Evolutionary conservation across 1,140 invertebrate genomes (phyloP).

Genomic region (Orchestia grillus): DNA sequence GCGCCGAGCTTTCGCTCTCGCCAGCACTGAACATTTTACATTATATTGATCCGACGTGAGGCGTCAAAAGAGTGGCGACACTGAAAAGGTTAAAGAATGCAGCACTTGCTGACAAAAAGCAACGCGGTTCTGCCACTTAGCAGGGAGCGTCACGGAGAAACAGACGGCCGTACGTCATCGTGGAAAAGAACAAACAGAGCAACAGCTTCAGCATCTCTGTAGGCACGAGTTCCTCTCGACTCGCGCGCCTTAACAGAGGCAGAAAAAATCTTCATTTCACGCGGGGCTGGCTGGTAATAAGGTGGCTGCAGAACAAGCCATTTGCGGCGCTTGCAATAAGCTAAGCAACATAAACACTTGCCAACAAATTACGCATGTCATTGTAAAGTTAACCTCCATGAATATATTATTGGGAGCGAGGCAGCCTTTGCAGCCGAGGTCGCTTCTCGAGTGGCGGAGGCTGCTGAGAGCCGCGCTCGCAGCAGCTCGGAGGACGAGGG

Average conservation of each 20-base stretch:
- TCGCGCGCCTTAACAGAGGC: not conserved
- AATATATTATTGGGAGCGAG: constrained; percentile 38
- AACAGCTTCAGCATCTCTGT: not conserved
- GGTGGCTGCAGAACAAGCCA: constrained; percentile 53
- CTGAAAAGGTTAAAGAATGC: not conserved
- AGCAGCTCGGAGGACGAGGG: not conserved
- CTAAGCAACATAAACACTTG: constrained; percentile 55
- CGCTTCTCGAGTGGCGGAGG: not conserved
- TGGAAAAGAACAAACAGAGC: not conserved
- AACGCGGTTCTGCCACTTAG: not conserved
- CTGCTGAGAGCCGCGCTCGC: not conserved
- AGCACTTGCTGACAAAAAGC: not conserved
- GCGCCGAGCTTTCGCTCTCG: not conserved
- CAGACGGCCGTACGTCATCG: not conserved
- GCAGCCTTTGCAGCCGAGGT: not conserved
- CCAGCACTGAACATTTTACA: not conserved
- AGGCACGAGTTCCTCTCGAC: not conserved
- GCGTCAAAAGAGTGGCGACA: not conserved
- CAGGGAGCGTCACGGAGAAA: not conserved
- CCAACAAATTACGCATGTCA: constrained; percentile 56
- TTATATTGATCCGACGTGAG: not conserved
- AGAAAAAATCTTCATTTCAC: constrained; percentile 56
- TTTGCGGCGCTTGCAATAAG: constrained; percentile 52
- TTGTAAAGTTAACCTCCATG: constrained; percentile 56
- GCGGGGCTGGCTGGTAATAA: constrained; percentile 35